Evolutionary conservation across 2,113 vertebrate species (phyloP), one percentile per base, ranked within the genome.

Genomic region (Anser cygnoides): DNA sequence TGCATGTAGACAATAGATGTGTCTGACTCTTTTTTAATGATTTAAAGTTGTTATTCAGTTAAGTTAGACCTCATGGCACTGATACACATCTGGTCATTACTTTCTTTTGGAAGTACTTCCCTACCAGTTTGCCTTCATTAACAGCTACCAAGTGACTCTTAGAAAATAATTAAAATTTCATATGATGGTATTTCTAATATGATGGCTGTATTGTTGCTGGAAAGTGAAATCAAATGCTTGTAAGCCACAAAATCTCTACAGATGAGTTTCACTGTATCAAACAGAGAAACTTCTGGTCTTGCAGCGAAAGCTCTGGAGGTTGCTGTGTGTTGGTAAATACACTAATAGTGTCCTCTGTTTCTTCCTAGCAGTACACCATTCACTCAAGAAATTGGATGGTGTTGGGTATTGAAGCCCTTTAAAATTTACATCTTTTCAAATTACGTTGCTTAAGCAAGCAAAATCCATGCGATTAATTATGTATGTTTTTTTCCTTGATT

Each of bases 141-240:
- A 88, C 71, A 93, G 93, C 68, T 89, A 91, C 92, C 81, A 92
- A 90, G 58, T 72, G 82, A 84, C 67, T 94, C 87, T 73, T 82
- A 77, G 75, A 74, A 95, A 96, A 80, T 89, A 94, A 94, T 84
- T 91, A 70, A 89, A 65, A 84, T 68, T 82, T 83, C 28, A 54
- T 92, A 89, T 91, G 62, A 59, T 82, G n/a, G 3, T 75, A 33
- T 93, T 93, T 93, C 31, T 87, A 92, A 82, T 92, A 87, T 0
- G 26, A 73, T 83, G 80, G n/a, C 37, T 29, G 23, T 61, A 75
- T 82, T 87, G 67, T 91, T 89, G 50, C 67, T 68, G 67, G 57
- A 82, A 94, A 95, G 58, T 85, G 67, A 96, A 96, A 96, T 94
- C 80, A 87, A 92, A 84, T 87, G 71, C n/a, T 87, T 84, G n/a